Evolutionary conservation across 1,140 invertebrate species (phyloP).

Genomic region (Diabrotica virgifera): DNA sequence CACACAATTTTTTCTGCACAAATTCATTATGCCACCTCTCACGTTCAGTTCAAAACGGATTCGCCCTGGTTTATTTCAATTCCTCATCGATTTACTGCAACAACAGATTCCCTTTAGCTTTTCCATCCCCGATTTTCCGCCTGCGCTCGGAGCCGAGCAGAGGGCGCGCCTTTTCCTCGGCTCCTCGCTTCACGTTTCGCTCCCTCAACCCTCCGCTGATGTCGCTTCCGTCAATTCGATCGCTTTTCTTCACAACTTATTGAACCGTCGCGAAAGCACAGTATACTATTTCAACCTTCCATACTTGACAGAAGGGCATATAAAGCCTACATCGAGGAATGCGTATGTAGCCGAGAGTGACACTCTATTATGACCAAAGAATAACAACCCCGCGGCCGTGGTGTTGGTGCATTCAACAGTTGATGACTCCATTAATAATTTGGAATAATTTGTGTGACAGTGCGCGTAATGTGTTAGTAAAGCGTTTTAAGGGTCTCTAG

Average conservation of each 20-base stretch:
- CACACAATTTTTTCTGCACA: too few relatives aligned
- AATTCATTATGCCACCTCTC: too few relatives aligned
- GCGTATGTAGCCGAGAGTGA: conserved; percentile 12
- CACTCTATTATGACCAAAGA: conserved; percentile 6
- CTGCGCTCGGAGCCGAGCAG: neutral
- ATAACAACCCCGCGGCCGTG: neutral
- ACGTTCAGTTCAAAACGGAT: too few relatives aligned
- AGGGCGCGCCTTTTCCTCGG: neutral
- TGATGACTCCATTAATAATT: conserved; percentile 39
- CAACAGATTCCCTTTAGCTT: too few relatives aligned
- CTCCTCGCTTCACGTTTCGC: neutral
- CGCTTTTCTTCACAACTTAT: conserved; percentile 27
- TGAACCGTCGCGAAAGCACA: conserved; percentile 24
- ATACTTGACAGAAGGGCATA: conserved; percentile 28
- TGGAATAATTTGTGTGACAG: conserved; percentile 35
- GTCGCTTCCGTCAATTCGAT: conserved; percentile 34
- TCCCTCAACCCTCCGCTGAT: conserved; percentile 16
- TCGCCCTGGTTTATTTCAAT: too few relatives aligned
- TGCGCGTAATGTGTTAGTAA: conserved; percentile 31
- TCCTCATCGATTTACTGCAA: too few relatives aligned
- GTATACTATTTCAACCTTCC: conserved; percentile 39
- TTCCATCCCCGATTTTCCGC: too few relatives aligned
- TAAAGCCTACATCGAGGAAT: conserved; percentile 17
- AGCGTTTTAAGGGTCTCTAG: conserved; percentile 37
- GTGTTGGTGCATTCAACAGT: conserved; percentile 35